These are phyloP conservation scores for Neoscelio sp. DNA, from an alignment of 2,888 invertebrate genomes.

Conservation along the genomic window DNA sequence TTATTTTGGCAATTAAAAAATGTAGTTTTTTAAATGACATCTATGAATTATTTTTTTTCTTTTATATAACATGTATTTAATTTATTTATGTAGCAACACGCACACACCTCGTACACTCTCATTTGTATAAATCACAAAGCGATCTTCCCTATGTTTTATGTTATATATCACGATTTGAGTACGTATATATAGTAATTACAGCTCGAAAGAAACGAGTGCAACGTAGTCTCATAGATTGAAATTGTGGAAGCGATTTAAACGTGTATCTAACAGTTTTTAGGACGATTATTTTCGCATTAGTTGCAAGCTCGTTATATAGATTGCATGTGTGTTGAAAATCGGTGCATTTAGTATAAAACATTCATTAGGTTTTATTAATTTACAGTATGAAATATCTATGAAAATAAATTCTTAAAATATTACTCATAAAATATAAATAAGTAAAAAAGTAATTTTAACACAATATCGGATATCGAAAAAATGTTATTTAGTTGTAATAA, in stretches of 20 bases:
- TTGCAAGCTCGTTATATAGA: constrained; percentile 27
- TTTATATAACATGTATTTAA: no score
- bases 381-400: no score
- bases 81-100: constrained; percentile 35
- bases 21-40: no score
- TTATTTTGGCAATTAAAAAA: no score
- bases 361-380: no score
- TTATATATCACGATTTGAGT: constrained; percentile 19
- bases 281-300: constrained; percentile 3
- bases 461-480: no score
- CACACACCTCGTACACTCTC: constrained; percentile 8
- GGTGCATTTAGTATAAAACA: constrained; percentile 14
- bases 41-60: no score
- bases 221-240: constrained; percentile 8
- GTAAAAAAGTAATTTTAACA: no score
- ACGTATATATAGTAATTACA: constrained; percentile 9
- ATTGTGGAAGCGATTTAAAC: constrained; percentile 16
- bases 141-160: no score
- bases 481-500: no score
- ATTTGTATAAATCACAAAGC: constrained; percentile 19
- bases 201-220: constrained; percentile 27
- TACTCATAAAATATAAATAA: no score
- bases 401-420: no score
- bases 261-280: constrained; percentile 16
- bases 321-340: background rate